phyloP scores from a whole-genome alignment of 2,888 invertebrate genomes.

The Dynastes maya region DNA sequence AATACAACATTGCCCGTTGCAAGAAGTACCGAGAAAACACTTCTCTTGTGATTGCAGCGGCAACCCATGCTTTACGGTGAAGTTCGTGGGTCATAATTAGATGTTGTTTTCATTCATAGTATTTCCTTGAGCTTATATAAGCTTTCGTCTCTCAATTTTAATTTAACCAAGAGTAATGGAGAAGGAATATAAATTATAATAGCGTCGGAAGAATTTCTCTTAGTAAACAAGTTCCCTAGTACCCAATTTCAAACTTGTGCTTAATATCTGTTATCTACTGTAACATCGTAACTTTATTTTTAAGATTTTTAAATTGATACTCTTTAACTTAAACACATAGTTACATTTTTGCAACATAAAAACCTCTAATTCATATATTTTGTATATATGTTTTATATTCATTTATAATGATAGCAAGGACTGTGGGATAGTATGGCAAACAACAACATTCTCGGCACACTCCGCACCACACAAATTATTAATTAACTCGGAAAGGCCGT shows the following conservation, averaged over 20 bases:
- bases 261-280: no score
- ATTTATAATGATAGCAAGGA: no score
- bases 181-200: conserved; percentile 3
- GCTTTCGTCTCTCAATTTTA: conserved; percentile 1
- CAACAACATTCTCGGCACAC: no score
- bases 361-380: no score
- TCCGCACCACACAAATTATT: no score
- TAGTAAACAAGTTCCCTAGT: not conserved
- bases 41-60: not conserved
- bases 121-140: conserved; percentile 2
- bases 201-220: not conserved
- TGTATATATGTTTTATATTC: no score
- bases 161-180: not conserved
- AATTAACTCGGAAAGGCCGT: no score
- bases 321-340: no score
- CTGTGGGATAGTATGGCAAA: no score
- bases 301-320: not conserved
- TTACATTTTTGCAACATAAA: no score
- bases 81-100: conserved; percentile 14
- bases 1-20: not conserved
- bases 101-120: not conserved
- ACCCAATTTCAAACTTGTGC: not conserved
- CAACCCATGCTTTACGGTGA: conserved; percentile 14
- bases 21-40: not conserved
- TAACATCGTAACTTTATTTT: not conserved